Conservation (phyloP, 2,113 vertebrate genomes). For the Polyodon spathula region DNA sequence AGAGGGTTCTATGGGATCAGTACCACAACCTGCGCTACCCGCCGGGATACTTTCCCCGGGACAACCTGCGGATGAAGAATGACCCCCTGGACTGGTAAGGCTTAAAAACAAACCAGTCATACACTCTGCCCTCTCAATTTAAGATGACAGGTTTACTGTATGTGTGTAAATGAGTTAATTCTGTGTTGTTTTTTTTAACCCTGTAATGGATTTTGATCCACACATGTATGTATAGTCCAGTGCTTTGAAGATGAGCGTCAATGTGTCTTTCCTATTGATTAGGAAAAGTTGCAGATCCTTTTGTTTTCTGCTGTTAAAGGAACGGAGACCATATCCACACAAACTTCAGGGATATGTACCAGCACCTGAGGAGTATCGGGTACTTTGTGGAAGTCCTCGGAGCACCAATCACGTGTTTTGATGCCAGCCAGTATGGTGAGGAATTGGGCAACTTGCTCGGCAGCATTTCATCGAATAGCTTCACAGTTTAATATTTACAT, state of each 20-base stretch:
- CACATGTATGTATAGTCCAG: no score
- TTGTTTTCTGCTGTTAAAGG: constrained; percentile 48
- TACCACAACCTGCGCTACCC: constrained; percentile 97
- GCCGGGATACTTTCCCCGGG: constrained; percentile 91
- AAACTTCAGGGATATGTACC: constrained; percentile 98
- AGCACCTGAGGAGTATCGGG: constrained; percentile 94
- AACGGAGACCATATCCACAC: constrained; percentile 97
- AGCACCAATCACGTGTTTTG: constrained; percentile 90
- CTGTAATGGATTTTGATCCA: no score
- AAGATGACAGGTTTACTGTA: no score
- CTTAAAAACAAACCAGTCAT: no score
- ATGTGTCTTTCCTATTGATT: neutral
- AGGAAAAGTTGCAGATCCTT: neutral
- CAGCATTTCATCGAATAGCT: no score
- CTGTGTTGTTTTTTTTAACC: no score
- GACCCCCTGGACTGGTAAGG: constrained; percentile 89
- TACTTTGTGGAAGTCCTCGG: constrained; percentile 96
- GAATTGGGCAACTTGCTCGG: no score
- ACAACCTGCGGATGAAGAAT: constrained; percentile 96
- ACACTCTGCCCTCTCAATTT: no score
- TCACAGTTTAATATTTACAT: no score
- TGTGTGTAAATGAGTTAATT: no score
- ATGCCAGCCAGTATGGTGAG: constrained; percentile 94
- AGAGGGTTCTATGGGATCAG: constrained; percentile 93
- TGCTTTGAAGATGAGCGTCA: neutral